Evolutionary conservation across 2,888 invertebrate species (phyloP).

Genomic region (Caenorhabditis zanzibari): DNA sequence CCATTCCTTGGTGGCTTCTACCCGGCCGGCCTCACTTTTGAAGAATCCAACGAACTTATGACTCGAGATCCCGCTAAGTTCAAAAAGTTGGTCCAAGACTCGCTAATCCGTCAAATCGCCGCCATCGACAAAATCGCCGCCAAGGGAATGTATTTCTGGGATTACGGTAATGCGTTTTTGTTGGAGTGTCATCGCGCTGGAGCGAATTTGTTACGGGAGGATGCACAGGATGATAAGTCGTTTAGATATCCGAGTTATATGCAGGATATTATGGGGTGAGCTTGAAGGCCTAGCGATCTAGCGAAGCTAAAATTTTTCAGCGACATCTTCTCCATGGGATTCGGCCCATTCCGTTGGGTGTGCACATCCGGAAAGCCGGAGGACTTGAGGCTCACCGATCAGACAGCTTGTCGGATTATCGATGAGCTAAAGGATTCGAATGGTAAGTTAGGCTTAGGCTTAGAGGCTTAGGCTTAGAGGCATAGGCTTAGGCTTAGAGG

Average conservation of each 20-base stretch:
- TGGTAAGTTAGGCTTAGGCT: constrained; percentile 73
- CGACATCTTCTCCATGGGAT: constrained; percentile 87
- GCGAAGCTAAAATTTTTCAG: constrained; percentile 79
- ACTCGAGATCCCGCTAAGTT: constrained; percentile 85
- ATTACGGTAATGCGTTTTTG: constrained; percentile 88
- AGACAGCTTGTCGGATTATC: constrained; percentile 85
- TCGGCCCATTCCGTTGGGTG: constrained; percentile 88
- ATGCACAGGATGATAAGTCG: constrained; percentile 84
- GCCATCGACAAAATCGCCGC: constrained; percentile 86
- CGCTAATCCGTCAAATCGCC: constrained; percentile 86
- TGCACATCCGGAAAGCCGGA: constrained; percentile 86
- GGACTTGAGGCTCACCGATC: constrained; percentile 86
- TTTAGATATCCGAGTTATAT: constrained; percentile 87
- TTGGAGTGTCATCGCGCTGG: constrained; percentile 87
- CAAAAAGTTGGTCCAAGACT: constrained; percentile 85
- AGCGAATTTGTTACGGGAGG: constrained; percentile 84
- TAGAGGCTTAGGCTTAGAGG: too few species aligned
- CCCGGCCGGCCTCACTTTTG: constrained; percentile 84
- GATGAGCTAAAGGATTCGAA: constrained; percentile 82
- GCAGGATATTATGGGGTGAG: constrained; percentile 87
- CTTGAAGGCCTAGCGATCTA: too few species aligned
- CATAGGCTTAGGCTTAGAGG: too few species aligned
- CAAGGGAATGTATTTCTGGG: constrained; percentile 87
- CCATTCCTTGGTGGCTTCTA: constrained; percentile 86
- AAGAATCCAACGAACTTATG: constrained; percentile 85